Percentiles rank a stretch among this genome's conserved stretches.
These are phyloP conservation scores for Planococcus citri DNA, from an alignment of 1,140 invertebrate species.

Conservation along the genomic window DNA sequence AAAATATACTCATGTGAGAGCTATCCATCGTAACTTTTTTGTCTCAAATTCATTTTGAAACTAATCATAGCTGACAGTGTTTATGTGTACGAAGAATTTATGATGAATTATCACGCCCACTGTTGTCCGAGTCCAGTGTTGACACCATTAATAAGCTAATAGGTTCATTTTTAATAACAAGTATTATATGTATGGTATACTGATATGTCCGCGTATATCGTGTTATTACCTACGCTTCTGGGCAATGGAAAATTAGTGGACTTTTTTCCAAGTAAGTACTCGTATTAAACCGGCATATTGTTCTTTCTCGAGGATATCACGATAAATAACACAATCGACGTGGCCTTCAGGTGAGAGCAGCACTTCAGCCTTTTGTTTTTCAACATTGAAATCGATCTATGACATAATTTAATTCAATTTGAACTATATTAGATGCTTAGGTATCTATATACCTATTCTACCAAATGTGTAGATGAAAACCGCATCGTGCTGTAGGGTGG, in stretches of 20 bases:
- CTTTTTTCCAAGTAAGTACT: too few relatives aligned
- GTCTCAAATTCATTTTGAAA: not conserved
- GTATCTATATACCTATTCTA: too few relatives aligned
- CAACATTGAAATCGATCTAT: not conserved
- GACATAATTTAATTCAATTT: slow-evolving; percentile 8
- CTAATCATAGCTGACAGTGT: not conserved
- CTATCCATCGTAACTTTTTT: too few relatives aligned
- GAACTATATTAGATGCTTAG: not conserved
- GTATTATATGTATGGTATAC: too few relatives aligned
- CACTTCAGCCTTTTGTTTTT: too few relatives aligned
- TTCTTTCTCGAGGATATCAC: not conserved
- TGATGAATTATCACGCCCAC: not conserved
- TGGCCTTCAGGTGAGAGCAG: too few relatives aligned
- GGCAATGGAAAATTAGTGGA: too few relatives aligned
- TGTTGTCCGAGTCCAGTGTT: not conserved
- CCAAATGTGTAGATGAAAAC: not conserved
- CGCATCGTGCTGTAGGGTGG: not conserved
- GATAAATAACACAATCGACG: not conserved
- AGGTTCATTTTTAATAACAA: not conserved
- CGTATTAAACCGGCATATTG: not conserved
- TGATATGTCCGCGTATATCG: not conserved
- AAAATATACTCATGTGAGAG: too few relatives aligned
- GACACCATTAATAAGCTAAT: slow-evolving; percentile 7
- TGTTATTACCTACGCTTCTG: not conserved
- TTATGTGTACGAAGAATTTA: not conserved